phyloP scores from a whole-genome alignment of 1,140 invertebrate species.

The Carposina sasakii region DNA sequence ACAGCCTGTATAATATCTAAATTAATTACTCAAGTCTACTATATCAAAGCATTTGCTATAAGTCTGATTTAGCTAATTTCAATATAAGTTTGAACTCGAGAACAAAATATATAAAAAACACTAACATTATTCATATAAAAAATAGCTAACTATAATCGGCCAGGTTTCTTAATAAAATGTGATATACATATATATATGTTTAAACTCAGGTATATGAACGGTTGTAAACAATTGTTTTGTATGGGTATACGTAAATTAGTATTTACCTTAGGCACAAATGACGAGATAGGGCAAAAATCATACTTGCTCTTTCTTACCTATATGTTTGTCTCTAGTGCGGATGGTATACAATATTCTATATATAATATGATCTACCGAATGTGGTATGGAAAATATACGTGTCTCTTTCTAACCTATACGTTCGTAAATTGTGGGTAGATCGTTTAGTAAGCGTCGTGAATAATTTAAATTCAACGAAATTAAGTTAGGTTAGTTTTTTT shows the following conservation, averaged over 20 bases:
- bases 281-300: too few relatives aligned
- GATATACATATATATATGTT: slow-evolving; percentile 33
- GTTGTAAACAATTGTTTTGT: slow-evolving; percentile 42
- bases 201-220: slow-evolving; percentile 37
- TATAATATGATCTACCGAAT: too few relatives aligned
- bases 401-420: too few relatives aligned
- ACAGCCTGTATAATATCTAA: background rate
- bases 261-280: too few relatives aligned
- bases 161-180: slow-evolving; percentile 42
- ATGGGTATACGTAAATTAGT: slow-evolving; percentile 28
- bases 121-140: slow-evolving; percentile 11
- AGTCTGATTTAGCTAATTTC: background rate
- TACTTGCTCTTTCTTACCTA: too few relatives aligned
- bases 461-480: too few relatives aligned
- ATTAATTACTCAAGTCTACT: background rate
- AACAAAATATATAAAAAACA: slow-evolving; percentile 16
- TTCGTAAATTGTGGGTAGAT: too few relatives aligned
- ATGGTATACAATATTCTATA: too few relatives aligned
- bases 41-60: background rate
- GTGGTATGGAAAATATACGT: too few relatives aligned
- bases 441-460: too few relatives aligned
- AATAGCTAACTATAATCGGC: slow-evolving; percentile 18
- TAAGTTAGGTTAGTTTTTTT: too few relatives aligned
- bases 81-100: slow-evolving; percentile 18
- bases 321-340: too few relatives aligned